Evolutionary conservation across 2,797 vertebrate species (phyloP).

Genomic region (Cryptoprocta ferox): DNA sequence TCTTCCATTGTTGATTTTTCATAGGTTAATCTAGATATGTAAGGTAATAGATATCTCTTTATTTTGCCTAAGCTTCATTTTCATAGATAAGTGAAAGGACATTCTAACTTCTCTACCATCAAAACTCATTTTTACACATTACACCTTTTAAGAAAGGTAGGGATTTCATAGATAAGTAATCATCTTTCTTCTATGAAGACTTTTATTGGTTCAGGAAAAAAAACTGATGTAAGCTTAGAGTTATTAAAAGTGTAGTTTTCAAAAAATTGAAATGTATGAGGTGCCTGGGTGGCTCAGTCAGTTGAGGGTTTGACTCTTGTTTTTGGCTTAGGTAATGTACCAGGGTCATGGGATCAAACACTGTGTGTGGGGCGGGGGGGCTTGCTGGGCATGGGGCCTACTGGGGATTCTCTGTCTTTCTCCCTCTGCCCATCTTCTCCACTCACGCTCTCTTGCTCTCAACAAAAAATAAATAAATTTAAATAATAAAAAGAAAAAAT

Average conservation of each 20-base stretch:
- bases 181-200: background rate
- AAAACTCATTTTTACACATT: background rate
- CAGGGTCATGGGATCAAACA: no score
- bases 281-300: no score
- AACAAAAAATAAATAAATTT: no score
- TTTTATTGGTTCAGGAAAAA: constrained; percentile 31
- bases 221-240: background rate
- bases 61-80: background rate
- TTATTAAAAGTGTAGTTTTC: background rate
- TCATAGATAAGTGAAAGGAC: background rate
- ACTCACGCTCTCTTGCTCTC: no score
- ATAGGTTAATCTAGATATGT: background rate
- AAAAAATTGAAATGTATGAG: background rate
- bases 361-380: rapidly evolving
- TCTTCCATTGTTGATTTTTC: background rate
- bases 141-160: background rate
- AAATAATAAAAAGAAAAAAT: background rate
- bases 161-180: background rate
- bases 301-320: no score
- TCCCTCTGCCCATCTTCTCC: no score
- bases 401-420: no score
- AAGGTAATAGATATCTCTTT: background rate
- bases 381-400: no score
- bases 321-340: no score
- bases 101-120: background rate